Base-by-base conservation (phyloP, 2,797 vertebrate genomes). In the Crocodylus rhombifer region DNA sequence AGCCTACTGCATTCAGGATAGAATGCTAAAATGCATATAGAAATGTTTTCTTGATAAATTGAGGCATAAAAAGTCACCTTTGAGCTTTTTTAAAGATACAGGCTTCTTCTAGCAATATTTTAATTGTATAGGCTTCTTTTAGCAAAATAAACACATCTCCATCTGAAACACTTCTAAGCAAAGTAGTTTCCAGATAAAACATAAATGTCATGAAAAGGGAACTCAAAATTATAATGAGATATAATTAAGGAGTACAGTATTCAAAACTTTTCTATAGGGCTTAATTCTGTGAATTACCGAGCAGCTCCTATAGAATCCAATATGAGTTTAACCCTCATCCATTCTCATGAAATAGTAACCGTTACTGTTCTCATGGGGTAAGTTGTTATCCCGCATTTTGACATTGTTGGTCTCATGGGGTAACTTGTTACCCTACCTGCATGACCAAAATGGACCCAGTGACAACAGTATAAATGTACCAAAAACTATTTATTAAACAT, bases 181-280 rank as follows among this genome's bases (percentile, higher is more conserved):
- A 76, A 71, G 36, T 36, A 5, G 17, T 91, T 81, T 80, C 30
- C 61, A 23, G 15, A 23, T 56, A 10, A 4, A 42, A 36, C 62
- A 76, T 84, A 81, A 65, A 55, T 56, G 25, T 11, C 12, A 62
- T 36, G n/a, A 86, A 55, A 26, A 4, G 15, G 58, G 36, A 14
- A 21, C 14, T 58, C 17, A 5, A 1, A 89, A 81, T 5, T 64
- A 73, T 51, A 73, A 7, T 26, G 36, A 25, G 36, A 73, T 25
- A 21, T 51, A 73, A 8, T 14, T 26, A 23, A 73, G 23, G 80
- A 25, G 9, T 28, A 76, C 80, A 77, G 58, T 33, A 11, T 36
- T 82, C 14, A 36, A 55, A 61, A 14, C 25, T 64, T 42, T 6
- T 23, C 87, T 15, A 0, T n/a, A 17, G 83, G n/a, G 0, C 69